Evolutionary conservation across 92 coral and sea anemone species (phyloP).

Genomic region (Epizoanthus fatuus): DNA sequence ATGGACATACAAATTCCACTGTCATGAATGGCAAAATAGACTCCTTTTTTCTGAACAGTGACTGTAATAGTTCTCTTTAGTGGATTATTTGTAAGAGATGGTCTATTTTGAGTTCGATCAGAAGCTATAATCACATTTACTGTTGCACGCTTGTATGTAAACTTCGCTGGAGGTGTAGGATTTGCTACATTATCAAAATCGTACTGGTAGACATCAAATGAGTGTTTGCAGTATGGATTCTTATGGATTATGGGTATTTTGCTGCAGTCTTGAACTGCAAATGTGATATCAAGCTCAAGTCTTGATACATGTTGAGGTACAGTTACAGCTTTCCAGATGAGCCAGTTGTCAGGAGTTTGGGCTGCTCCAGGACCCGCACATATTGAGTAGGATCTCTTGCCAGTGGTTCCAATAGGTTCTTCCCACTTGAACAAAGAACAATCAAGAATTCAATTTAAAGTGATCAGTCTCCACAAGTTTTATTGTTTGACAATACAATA

Average conservation of each 20-base stretch:
- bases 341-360: constrained; percentile 16
- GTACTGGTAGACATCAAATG: constrained; percentile 5
- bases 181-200: background rate
- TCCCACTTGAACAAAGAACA: constrained; percentile 22
- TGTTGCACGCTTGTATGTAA: background rate
- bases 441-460: no score
- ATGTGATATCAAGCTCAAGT: constrained; percentile 18
- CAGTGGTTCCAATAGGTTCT: background rate
- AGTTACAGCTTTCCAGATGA: constrained; percentile 8
- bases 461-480: no score
- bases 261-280: constrained; percentile 16
- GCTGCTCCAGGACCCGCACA: constrained; percentile 5
- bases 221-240: background rate
- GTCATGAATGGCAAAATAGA: constrained; percentile 22
- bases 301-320: background rate
- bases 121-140: background rate
- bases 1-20: constrained; percentile 26
- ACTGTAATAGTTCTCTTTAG: background rate
- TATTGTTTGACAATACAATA: no score
- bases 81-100: constrained; percentile 2
- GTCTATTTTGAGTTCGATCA: background rate
- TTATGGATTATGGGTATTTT: background rate
- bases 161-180: constrained; percentile 1
- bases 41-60: constrained; percentile 11
- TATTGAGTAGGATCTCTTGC: constrained; percentile 26